Percentiles rank a stretch among this genome's conserved stretches.
Evolutionary conservation across 2,113 vertebrate genomes (phyloP).

Genomic region (Ondatra zibethicus): DNA sequence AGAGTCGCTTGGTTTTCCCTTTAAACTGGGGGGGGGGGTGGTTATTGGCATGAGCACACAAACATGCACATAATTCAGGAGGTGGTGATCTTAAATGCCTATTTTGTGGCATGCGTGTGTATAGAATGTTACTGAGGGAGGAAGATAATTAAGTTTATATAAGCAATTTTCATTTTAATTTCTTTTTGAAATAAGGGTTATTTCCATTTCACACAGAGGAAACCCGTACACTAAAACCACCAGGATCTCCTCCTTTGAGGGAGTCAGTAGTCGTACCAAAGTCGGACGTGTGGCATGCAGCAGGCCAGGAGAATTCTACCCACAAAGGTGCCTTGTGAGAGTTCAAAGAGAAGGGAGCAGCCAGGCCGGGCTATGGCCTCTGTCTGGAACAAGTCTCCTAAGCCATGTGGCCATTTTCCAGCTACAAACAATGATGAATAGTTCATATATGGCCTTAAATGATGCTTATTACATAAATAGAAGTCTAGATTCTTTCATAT

Average conservation of each 20-base stretch:
- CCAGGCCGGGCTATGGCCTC: not conserved
- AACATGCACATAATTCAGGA: not conserved
- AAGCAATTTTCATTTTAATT: slow-evolving; percentile 44
- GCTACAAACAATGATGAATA: not conserved
- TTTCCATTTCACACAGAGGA: slow-evolving; percentile 22
- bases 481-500: slow-evolving; percentile 42
- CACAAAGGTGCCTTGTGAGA: not conserved
- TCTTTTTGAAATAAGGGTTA: slow-evolving; percentile 5
- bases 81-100: not conserved
- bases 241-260: not conserved
- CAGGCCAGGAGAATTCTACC: not conserved
- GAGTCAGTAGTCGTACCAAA: not conserved
- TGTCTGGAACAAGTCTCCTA: not conserved
- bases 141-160: slow-evolving; percentile 38
- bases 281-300: not conserved
- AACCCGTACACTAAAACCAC: not conserved
- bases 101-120: not conserved
- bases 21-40: not conserved
- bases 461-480: not conserved
- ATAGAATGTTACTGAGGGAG: not conserved
- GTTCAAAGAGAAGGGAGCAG: not conserved
- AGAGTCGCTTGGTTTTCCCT: not conserved
- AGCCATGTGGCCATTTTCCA: not conserved
- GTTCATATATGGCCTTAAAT: not conserved
- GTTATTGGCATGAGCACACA: not conserved